These are phyloP conservation scores for Syrista parreyssii DNA, from an alignment of 2,888 invertebrate species.

Conservation along the genomic window DNA sequence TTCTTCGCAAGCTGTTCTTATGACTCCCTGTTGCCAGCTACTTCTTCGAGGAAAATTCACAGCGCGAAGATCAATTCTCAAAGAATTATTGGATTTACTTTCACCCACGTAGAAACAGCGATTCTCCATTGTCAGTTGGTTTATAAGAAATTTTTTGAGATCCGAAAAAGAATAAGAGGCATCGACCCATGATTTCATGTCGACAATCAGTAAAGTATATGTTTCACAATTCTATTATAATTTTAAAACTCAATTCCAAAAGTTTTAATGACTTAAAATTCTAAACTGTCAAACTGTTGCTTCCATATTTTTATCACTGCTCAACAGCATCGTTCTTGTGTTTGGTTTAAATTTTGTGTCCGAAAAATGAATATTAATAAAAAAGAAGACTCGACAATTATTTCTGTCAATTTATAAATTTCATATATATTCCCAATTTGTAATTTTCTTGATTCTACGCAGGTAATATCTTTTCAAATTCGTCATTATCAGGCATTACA, in stretches of 20 bases:
- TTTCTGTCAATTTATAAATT: not conserved
- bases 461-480: not conserved
- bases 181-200: not conserved
- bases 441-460: not conserved
- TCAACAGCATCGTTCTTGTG: not conserved
- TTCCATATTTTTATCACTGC: not conserved
- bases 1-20: conserved; percentile 37
- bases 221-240: not conserved
- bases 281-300: not conserved
- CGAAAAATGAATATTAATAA: not conserved
- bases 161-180: not conserved
- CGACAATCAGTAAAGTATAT: not conserved
- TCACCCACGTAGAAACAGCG: conserved; percentile 29
- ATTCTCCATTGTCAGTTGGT: conserved; percentile 36
- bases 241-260: not conserved
- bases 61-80: conserved; percentile 17
- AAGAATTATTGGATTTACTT: conserved; percentile 16
- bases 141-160: not conserved
- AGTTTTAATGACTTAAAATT: not conserved
- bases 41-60: conserved; percentile 22
- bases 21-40: conserved; percentile 30
- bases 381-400: not conserved
- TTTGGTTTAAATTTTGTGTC: not conserved
- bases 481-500: not conserved
- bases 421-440: not conserved